Conservation (phyloP, 2,797 vertebrate genomes). For the Gymnodraco acuticeps region DNA sequence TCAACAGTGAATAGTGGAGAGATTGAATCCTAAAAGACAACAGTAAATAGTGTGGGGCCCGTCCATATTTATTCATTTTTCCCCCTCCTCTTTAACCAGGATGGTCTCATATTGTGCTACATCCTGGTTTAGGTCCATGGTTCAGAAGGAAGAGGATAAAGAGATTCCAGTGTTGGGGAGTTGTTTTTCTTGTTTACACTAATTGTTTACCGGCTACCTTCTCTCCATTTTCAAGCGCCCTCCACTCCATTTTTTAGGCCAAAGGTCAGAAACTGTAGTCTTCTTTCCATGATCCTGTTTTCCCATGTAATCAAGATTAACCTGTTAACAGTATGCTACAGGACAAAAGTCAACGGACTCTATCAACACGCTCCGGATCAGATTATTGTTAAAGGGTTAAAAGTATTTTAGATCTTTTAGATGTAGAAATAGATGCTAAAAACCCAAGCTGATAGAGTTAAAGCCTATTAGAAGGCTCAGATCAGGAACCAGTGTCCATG, state of each 20-base stretch:
- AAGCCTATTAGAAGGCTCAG: slow-evolving; percentile 47
- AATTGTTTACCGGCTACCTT: slow-evolving; percentile 49
- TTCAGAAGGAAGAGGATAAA: background rate
- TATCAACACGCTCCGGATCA: slow-evolving; percentile 15
- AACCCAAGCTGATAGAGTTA: slow-evolving; percentile 33
- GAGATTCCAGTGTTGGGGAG: slow-evolving; percentile 16
- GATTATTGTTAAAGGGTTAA: slow-evolving; percentile 13
- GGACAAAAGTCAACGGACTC: slow-evolving; percentile 31
- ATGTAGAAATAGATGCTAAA: slow-evolving; percentile 27
- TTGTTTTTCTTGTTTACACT: slow-evolving; percentile 47
- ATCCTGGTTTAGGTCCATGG: background rate
- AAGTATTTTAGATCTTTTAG: slow-evolving; percentile 4
- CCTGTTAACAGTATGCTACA: slow-evolving; percentile 43
- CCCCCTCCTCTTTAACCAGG: slow-evolving; percentile 7
- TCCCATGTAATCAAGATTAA: slow-evolving; percentile 47
- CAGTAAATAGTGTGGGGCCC: slow-evolving; percentile 39
- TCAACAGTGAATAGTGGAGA: slow-evolving; percentile 39
- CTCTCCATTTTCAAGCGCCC: slow-evolving; percentile 18
- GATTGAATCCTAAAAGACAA: slow-evolving; percentile 14
- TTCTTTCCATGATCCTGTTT: slow-evolving; percentile 29
- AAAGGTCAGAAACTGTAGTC: slow-evolving; percentile 48
- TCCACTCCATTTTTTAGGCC: slow-evolving; percentile 32
- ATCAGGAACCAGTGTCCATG: slow-evolving; percentile 45
- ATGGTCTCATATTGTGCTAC: background rate
- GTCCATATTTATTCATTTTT: background rate